Evolutionary conservation across 2,113 vertebrate species (phyloP).

Genomic region (Corvus hawaiiensis): DNA sequence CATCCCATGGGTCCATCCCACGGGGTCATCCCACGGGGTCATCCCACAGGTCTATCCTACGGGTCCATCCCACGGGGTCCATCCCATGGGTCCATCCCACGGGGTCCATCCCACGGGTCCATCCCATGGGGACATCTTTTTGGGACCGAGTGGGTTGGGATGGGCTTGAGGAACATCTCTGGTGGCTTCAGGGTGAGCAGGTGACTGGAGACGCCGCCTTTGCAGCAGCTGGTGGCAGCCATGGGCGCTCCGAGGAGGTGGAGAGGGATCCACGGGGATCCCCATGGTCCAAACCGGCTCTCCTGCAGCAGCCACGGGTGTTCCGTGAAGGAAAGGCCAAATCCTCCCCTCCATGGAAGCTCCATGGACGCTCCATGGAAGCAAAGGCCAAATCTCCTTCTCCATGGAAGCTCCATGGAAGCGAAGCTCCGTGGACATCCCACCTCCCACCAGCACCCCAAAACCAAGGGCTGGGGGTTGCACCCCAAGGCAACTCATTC

Average conservation of each 20-base stretch:
- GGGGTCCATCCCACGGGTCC: no score
- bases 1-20: no score
- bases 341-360: background rate
- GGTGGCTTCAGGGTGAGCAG: background rate
- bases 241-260: fast-evolving
- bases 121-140: no score
- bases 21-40: no score
- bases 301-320: background rate
- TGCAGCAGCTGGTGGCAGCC: no score
- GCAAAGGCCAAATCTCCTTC: background rate
- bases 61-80: no score
- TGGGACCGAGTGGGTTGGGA: fast-evolving
- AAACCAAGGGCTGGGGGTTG: background rate
- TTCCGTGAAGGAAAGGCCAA: background rate
- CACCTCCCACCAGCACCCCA: background rate
- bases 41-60: no score
- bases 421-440: background rate
- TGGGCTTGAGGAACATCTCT: background rate
- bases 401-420: background rate
- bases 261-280: background rate
- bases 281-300: background rate
- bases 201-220: background rate
- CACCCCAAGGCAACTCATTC: background rate
- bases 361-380: background rate
- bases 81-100: no score